Percentiles rank a stretch among this genome's conserved stretches.
Evolutionary conservation across 2,113 vertebrate species (phyloP).

Genomic region (Aramus guarauna): DNA sequence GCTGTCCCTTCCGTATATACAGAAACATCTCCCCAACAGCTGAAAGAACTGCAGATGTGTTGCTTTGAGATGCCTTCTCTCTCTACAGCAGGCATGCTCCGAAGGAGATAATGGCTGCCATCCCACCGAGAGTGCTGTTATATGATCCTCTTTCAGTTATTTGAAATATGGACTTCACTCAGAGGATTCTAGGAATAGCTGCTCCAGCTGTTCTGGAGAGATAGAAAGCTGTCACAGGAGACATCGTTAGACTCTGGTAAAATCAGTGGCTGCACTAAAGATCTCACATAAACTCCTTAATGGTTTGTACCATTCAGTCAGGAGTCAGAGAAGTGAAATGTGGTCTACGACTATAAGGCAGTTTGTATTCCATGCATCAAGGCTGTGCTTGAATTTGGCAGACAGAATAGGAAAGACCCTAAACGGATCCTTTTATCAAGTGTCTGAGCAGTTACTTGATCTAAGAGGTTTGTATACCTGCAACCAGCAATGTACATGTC

Average conservation of each 20-base stretch:
- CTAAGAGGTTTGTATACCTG: slow-evolving; percentile 65
- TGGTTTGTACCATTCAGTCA: slow-evolving; percentile 14
- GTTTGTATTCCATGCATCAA: slow-evolving; percentile 53
- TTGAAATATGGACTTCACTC: slow-evolving; percentile 62
- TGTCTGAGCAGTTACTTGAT: slow-evolving; percentile 66
- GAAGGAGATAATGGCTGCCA: slow-evolving; percentile 27
- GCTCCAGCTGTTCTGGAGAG: slow-evolving; percentile 61
- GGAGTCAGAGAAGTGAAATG: slow-evolving; percentile 45
- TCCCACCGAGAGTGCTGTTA: slow-evolving; percentile 10
- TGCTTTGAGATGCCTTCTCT: slow-evolving; percentile 18
- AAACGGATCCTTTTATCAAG: slow-evolving; percentile 58
- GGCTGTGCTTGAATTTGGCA: slow-evolving; percentile 37
- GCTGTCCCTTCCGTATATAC: background rate
- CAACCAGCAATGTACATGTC: slow-evolving; percentile 57
- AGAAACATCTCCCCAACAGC: background rate
- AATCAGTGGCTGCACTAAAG: slow-evolving; percentile 31
- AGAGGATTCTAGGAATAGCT: slow-evolving; percentile 62
- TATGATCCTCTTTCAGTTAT: slow-evolving; percentile 53
- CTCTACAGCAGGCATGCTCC: slow-evolving; percentile 3
- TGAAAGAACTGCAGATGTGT: background rate
- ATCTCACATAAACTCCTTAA: slow-evolving; percentile 40
- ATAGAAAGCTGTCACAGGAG: slow-evolving; percentile 60
- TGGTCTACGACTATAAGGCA: slow-evolving; percentile 26
- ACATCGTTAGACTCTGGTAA: slow-evolving; percentile 32
- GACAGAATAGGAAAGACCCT: slow-evolving; percentile 33